Evolutionary conservation across 2,113 vertebrate species (phyloP), one percentile per base, ranked within the genome.

Genomic region (Amblyornis subalaris): DNA sequence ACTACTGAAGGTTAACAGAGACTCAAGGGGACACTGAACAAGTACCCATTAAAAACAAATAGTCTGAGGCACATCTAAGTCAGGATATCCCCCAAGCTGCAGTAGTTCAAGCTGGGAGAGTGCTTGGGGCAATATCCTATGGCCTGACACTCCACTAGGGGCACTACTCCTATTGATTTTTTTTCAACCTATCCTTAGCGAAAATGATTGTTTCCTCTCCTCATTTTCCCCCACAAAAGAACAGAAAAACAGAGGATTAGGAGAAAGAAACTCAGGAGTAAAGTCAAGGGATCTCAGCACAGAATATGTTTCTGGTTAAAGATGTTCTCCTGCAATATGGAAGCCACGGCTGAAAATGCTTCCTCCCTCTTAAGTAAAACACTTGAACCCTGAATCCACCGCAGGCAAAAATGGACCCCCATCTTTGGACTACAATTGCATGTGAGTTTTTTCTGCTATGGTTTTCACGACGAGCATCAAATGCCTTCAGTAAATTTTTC

Each of bases 181-280:
- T 71, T 45, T 75, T 25, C 48, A 72, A 6, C 22, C 4, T 47
- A 36, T 18, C 10, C 21, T 40, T 45, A n/a, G 9, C 6, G 79
- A 88, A 85, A 79, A 5, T 11, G 50, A 3, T 35, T 66, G 12
- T 26, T 88, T 82, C 31, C 15, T 76, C 6, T 28, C 7, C 22
- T 81, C 5, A 9, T 50, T 48, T 50, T 5, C 5, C 1, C 13
- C 7, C 15, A 0, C 2, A 50, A 35, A 73, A 61, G 5, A 29
- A 38, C 29, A 81, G 7, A 66, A 76, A 26, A 40, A 29, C 8
- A 38, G 6, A 79, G 2, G 6, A 44, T 25, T 64, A 60, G 60
- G n/a, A 24, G 9, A 45, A 72, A 79, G 3, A 82, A 67, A 75
- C 7, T 45, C 1, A 1, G 4, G 14, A 72, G 19, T 57, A 60